Base-by-base conservation (phyloP, 2,888 invertebrate species). In the Coremacera marginata region DNA sequence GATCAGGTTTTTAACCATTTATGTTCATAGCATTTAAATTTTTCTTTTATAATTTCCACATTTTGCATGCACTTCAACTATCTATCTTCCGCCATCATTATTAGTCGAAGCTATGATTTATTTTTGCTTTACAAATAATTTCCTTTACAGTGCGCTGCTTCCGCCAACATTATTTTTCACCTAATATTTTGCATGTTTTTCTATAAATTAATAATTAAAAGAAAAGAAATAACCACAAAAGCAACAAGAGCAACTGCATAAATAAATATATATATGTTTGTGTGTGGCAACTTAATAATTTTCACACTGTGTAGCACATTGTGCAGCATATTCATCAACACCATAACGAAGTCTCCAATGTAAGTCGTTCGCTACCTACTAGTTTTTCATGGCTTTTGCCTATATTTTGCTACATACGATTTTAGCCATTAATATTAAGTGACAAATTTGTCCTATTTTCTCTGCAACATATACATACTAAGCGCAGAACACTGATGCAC, bases 361-460 rank as follows among this genome's bases (percentile, higher is more conserved):
- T 22, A 11, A 22, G 5, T 5, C 57, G 16, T 25, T 11, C 25
- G 57, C 25, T 22, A 14, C 0, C 19, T n/a, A 49, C 16, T 49
- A 22, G 51, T 70, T 51, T 51, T 49, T 51, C 52, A 19, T 65
- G n/a, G 5, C 25, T 22, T 16, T 60, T 67, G 27, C 22, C 5
- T 67, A 55, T 55, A 52, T 34, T 67, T 34, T 71, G 31, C 60
- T 22, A 57, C 31, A 63, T 34, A 9, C 34, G 19, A 34, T 31
- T 44, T n/a, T 22, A 16, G 31, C 31, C 49, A 62, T 70, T 62
- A 62, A 70, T 62, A 11, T 51, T 11, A 57, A 70, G 65, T 72
- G 67, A 67, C 65, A 37, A 73, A 70, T 31, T 31, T 76, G 76
- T 55, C 52, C 70, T 49, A 72, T 72, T 72, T 71, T 57, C 44